Conservation (phyloP, 2,888 invertebrate species). For the Meganola albula region DNA sequence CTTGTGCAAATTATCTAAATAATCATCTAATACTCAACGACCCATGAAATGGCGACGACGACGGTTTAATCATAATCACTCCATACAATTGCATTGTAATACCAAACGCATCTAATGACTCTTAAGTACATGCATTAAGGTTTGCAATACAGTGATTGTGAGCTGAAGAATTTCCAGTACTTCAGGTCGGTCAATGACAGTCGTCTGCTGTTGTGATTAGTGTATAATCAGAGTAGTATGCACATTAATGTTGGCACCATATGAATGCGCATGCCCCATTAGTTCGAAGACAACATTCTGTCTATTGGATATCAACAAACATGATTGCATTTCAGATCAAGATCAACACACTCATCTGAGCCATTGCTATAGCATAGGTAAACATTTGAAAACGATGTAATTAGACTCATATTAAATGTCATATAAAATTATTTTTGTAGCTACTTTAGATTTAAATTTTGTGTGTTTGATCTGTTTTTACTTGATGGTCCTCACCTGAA, state of each 20-base stretch:
- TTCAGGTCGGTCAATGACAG: constrained; percentile 58
- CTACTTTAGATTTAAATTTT: no score
- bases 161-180: constrained; percentile 19
- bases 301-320: constrained; percentile 28
- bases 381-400: no score
- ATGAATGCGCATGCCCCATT: constrained; percentile 36
- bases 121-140: constrained; percentile 15
- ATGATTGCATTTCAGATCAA: constrained; percentile 45
- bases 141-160: constrained; percentile 13
- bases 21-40: constrained; percentile 35
- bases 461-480: not conserved
- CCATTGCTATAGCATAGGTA: no score
- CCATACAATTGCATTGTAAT: constrained; percentile 31
- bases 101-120: constrained; percentile 9
- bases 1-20: constrained; percentile 28
- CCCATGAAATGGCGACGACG: constrained; percentile 54
- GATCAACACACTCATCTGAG: constrained; percentile 44
- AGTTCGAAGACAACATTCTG: constrained; percentile 33
- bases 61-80: constrained; percentile 49
- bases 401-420: no score
- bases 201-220: constrained; percentile 58
- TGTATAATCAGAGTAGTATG: constrained; percentile 40
- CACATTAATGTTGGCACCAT: constrained; percentile 43
- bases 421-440: no score
- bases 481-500: constrained; percentile 66